phyloP scores from a whole-genome alignment of 2,113 vertebrate genomes.

The Condylura cristata region DNA sequence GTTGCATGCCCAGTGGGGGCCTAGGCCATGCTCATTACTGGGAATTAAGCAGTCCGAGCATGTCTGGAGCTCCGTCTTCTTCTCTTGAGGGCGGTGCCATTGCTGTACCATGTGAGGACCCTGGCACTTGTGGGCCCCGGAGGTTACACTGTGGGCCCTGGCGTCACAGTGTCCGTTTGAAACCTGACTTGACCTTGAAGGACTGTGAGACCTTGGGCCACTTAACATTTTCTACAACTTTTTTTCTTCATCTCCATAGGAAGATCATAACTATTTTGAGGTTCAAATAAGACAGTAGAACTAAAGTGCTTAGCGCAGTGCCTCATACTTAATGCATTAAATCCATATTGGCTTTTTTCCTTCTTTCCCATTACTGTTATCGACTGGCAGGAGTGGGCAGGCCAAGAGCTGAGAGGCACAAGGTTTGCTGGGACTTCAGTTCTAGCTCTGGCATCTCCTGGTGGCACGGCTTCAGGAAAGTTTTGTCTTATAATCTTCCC shows the following conservation, averaged over 20 bases:
- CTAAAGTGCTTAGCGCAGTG: background rate
- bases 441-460: background rate
- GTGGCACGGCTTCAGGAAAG: background rate
- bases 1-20: background rate
- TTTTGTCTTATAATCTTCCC: background rate
- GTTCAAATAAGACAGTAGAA: background rate
- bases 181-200: background rate
- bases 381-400: background rate
- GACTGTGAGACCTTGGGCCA: background rate
- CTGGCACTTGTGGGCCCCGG: too few relatives aligned
- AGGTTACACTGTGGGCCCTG: background rate
- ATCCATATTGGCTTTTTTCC: background rate
- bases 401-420: background rate
- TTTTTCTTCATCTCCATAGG: background rate
- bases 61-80: background rate
- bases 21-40: background rate
- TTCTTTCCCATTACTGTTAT: background rate
- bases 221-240: background rate
- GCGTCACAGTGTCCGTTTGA: background rate
- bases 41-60: background rate
- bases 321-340: background rate
- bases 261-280: background rate
- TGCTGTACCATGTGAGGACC: background rate
- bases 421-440: background rate
- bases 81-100: background rate